Percentiles rank a stretch among this genome's conserved stretches.
Evolutionary conservation across 2,113 vertebrate species (phyloP).

Genomic region (Phaethornis superciliosus): DNA sequence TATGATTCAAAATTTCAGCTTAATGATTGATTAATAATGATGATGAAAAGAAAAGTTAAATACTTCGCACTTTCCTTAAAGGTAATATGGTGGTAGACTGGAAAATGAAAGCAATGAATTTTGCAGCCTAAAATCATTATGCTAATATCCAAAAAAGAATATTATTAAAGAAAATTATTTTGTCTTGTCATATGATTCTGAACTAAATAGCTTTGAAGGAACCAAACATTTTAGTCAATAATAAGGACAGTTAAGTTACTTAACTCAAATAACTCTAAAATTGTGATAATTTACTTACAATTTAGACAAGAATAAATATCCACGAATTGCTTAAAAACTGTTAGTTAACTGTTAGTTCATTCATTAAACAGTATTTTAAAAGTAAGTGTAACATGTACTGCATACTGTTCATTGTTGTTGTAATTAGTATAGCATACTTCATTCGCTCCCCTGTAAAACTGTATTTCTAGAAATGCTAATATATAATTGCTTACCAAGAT

Average conservation of each 20-base stretch:
- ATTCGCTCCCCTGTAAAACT: background rate
- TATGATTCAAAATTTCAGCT: background rate
- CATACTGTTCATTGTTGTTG: background rate
- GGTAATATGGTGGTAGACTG: background rate
- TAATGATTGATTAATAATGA: background rate
- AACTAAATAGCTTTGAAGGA: background rate
- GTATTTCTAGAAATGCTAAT: slow-evolving; percentile 24
- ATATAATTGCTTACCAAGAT: slow-evolving; percentile 87
- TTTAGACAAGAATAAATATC: slow-evolving; percentile 21
- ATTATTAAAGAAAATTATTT: background rate
- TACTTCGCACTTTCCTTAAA: background rate
- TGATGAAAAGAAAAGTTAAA: background rate
- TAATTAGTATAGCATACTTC: background rate
- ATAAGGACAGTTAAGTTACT: slow-evolving; percentile 1
- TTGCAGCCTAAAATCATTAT: background rate
- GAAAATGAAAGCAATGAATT: background rate
- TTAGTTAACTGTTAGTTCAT: no score
- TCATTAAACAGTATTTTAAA: slow-evolving; percentile 24
- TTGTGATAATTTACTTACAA: background rate
- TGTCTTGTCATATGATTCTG: background rate
- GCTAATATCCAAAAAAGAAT: background rate
- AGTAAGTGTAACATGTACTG: background rate
- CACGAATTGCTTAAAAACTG: background rate
- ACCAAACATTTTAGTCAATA: slow-evolving; percentile 7
- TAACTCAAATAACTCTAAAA: slow-evolving; percentile 6